These are phyloP conservation scores for Hirtodrosophila histrioides DNA, from an alignment of 2,888 invertebrate species.

Conservation along the genomic window DNA sequence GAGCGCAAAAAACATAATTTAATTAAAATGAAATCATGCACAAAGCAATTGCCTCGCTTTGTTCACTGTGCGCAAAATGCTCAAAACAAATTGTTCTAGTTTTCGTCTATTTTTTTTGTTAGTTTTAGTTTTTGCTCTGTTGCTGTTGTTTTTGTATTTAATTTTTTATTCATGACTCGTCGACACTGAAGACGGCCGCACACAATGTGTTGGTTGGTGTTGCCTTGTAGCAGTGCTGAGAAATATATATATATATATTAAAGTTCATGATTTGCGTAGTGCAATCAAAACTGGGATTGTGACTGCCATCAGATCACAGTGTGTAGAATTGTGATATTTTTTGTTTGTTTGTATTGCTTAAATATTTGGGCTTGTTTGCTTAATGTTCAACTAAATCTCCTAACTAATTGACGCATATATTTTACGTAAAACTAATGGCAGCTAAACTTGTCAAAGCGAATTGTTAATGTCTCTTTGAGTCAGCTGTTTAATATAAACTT, in stretches of 20 bases:
- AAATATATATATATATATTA: constrained; percentile 25
- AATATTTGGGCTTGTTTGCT: no score
- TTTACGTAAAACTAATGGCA: no score
- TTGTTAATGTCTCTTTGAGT: no score
- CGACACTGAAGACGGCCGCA: constrained; percentile 71
- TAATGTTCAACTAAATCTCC: no score
- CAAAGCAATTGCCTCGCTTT: constrained; percentile 78
- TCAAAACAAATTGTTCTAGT: constrained; percentile 74
- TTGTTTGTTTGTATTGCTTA: no score
- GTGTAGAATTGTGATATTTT: constrained; percentile 1
- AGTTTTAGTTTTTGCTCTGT: constrained; percentile 28
- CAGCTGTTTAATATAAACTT: no score
- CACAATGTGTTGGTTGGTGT: constrained; percentile 53
- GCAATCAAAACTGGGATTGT: constrained; percentile 46
- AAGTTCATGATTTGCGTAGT: constrained; percentile 51
- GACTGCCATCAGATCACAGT: constrained; percentile 23
- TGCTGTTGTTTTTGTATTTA: constrained; percentile 32
- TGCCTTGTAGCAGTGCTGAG: constrained; percentile 44
- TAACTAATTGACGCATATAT: no score
- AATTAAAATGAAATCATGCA: constrained; percentile 80
- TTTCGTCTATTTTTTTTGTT: constrained; percentile 50
- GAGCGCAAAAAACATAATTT: constrained; percentile 69
- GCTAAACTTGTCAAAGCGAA: no score
- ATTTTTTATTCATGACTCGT: constrained; percentile 72
- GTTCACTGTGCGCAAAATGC: constrained; percentile 72